Percentiles rank a stretch among this genome's conserved stretches.
Conservation (phyloP, 1,140 invertebrate genomes). For the Zaprionus ghesquierei region DNA sequence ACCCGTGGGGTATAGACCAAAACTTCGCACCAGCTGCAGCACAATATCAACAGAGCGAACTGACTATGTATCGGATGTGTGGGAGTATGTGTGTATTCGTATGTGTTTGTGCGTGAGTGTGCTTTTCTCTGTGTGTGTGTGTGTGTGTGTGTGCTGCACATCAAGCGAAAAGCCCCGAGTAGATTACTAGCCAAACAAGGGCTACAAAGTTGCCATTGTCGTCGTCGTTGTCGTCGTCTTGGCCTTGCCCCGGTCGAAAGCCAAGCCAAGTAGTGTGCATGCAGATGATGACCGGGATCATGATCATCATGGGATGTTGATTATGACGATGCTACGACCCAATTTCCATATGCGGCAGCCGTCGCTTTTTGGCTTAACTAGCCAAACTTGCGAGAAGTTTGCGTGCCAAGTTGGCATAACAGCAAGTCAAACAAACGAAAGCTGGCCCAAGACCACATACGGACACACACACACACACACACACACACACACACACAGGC, state of each 20-base stretch:
- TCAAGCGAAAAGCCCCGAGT: slow-evolving; percentile 48
- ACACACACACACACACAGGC: slow-evolving; percentile 25
- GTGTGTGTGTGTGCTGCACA: slow-evolving; percentile 24
- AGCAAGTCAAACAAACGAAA: slow-evolving; percentile 71
- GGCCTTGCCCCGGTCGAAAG: slow-evolving; percentile 42
- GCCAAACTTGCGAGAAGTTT: slow-evolving; percentile 74
- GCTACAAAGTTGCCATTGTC: slow-evolving; percentile 44
- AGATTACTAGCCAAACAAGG: slow-evolving; percentile 66
- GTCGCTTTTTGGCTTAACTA: slow-evolving; percentile 75
- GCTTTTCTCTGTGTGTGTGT: slow-evolving; percentile 8
- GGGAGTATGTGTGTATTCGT: not conserved
- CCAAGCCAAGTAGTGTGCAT: slow-evolving; percentile 48
- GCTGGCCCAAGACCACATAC: slow-evolving; percentile 35
- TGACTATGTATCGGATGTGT: slow-evolving; percentile 1
- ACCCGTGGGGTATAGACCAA: slow-evolving; percentile 53
- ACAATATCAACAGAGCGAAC: slow-evolving; percentile 62
- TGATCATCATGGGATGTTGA: not conserved
- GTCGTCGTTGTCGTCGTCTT: slow-evolving; percentile 28
- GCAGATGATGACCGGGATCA: not conserved
- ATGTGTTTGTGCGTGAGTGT: slow-evolving; percentile 13
- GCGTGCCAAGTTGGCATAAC: slow-evolving; percentile 69
- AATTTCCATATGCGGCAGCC: slow-evolving; percentile 72
- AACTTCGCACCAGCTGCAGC: slow-evolving; percentile 69
- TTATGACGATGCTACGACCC: slow-evolving; percentile 50
- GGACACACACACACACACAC: slow-evolving; percentile 14